Conservation (phyloP, 1,140 invertebrate species). For the Scaptodrosophila lebanonensis region DNA sequence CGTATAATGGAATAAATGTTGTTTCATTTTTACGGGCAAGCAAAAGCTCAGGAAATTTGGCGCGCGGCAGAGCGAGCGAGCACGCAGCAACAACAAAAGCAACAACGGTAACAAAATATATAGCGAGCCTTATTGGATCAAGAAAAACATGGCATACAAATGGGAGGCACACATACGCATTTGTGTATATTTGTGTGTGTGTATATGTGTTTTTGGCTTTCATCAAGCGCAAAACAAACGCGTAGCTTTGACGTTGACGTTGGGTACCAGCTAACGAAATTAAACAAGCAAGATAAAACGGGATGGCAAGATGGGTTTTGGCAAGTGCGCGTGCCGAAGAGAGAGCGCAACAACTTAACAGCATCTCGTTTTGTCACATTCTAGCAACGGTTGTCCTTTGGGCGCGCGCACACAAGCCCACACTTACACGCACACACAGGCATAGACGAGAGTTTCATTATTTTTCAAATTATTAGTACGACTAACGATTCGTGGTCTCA, state of each 20-base stretch:
- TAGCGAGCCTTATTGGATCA: conserved; percentile 47
- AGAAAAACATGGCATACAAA: conserved; percentile 42
- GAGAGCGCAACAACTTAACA: not conserved
- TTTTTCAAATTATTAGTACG: conserved; percentile 76
- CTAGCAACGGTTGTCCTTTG: not conserved
- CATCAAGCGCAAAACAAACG: conserved; percentile 18
- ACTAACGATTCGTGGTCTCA: conserved; percentile 74
- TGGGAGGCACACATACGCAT: conserved; percentile 4
- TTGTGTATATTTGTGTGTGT: conserved; percentile 2
- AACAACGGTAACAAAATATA: conserved; percentile 14
- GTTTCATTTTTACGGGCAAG: conserved; percentile 26
- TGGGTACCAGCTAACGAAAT: conserved; percentile 59
- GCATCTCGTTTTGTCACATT: conserved; percentile 7
- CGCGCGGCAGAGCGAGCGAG: conserved; percentile 11
- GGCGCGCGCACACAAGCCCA: conserved; percentile 9
- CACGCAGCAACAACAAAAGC: conserved; percentile 1
- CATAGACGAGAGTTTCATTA: conserved; percentile 51
- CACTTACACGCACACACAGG: conserved; percentile 12
- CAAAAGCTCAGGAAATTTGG: conserved; percentile 5
- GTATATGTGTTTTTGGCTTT: conserved; percentile 11
- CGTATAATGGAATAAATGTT: conserved; percentile 45
- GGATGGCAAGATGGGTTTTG: conserved; percentile 40
- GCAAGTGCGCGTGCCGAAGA: conserved; percentile 22
- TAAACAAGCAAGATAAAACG: conserved; percentile 69
- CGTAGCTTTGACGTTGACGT: not conserved